phyloP scores from a whole-genome alignment of 2,888 invertebrate genomes.

The Tricholauxania praeusta region DNA sequence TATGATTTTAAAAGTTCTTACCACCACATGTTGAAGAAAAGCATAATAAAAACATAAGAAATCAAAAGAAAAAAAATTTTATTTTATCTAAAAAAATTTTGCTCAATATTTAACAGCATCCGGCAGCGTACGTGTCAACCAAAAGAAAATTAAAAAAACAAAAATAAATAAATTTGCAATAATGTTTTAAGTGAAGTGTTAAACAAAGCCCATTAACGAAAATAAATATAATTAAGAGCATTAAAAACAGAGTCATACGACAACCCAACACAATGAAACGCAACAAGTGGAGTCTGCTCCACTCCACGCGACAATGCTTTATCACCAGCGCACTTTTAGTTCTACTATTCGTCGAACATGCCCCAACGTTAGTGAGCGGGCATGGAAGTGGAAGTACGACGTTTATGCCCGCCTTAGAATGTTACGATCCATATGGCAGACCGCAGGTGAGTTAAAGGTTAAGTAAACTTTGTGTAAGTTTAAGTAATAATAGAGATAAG shows the following conservation, averaged over 20 bases:
- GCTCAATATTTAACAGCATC: not conserved
- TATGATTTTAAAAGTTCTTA: not conserved
- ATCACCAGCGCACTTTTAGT: slow-evolving; percentile 50
- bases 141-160: not conserved
- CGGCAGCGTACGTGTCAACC: not conserved
- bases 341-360: slow-evolving; percentile 48
- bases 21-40: slow-evolving; percentile 24
- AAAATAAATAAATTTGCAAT: slow-evolving; percentile 40
- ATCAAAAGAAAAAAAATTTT: not conserved
- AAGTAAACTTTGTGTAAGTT: too few species aligned
- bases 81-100: not conserved
- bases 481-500: too few species aligned
- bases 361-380: slow-evolving; percentile 42
- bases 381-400: slow-evolving; percentile 54
- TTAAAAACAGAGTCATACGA: slow-evolving; percentile 30
- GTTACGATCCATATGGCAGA: slow-evolving; percentile 71
- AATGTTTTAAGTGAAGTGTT: slow-evolving; percentile 49
- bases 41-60: not conserved
- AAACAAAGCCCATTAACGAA: slow-evolving; percentile 21
- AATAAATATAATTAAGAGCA: slow-evolving; percentile 37
- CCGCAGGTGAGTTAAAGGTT: slow-evolving; percentile 69
- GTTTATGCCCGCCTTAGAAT: slow-evolving; percentile 67
- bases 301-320: slow-evolving; percentile 50
- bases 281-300: slow-evolving; percentile 60
- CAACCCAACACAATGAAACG: slow-evolving; percentile 55